Percentiles rank a stretch among this genome's conserved stretches.
These are phyloP conservation scores for Drosophila bifasciata DNA, from an alignment of 1,140 invertebrate species.

Conservation along the genomic window DNA sequence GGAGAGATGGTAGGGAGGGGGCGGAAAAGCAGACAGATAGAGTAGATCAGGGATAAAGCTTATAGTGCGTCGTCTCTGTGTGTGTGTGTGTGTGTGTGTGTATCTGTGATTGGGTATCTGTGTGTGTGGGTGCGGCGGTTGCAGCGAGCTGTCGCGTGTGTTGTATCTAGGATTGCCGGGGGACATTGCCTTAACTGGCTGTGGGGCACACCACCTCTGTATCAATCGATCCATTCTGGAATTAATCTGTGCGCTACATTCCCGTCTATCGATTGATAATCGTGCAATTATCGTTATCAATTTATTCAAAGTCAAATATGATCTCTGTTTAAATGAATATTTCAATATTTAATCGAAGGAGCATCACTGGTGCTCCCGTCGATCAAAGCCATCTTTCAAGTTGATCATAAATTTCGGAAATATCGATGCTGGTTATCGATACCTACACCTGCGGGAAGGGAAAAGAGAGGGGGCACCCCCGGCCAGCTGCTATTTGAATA, in stretches of 20 bases:
- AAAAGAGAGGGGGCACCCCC: too few species aligned
- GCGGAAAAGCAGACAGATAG: not conserved
- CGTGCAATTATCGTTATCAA: too few species aligned
- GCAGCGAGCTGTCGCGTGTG: conserved; percentile 50
- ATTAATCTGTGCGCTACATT: too few species aligned
- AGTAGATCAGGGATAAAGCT: not conserved
- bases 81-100: not conserved
- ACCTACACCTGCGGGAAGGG: not conserved
- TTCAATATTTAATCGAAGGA: too few species aligned
- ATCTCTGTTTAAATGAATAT: too few species aligned
- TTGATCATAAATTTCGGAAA: too few species aligned
- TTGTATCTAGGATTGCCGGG: conserved; percentile 14
- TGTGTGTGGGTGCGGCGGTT: conserved; percentile 29
- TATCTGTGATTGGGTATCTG: not conserved
- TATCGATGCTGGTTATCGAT: conserved; percentile 7
- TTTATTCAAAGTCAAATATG: too few species aligned
- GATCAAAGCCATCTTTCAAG: too few species aligned
- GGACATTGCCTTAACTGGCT: conserved; percentile 13
- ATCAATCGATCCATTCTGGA: too few species aligned
- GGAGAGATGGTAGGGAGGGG: conserved; percentile 4
- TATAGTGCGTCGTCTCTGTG: not conserved
- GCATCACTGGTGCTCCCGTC: too few species aligned
- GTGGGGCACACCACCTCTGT: too few species aligned
- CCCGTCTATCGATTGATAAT: too few species aligned
- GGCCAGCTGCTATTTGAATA: conserved; percentile 8